These are phyloP conservation scores for Macrocentrus cingulum DNA, from an alignment of 1,140 invertebrate species.

Conservation along the genomic window DNA sequence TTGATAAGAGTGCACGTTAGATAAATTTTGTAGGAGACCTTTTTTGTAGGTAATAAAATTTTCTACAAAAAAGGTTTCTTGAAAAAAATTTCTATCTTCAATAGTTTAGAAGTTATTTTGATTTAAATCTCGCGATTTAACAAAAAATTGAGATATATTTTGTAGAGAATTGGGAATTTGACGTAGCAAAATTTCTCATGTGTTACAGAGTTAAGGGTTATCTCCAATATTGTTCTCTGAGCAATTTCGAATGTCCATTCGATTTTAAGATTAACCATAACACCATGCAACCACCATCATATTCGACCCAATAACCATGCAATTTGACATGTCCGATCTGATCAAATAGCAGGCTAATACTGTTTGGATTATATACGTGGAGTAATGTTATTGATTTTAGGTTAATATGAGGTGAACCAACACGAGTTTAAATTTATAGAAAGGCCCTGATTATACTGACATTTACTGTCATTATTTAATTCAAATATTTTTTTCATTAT, in stretches of 20 bases:
- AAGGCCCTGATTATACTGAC: not conserved
- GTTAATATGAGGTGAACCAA: constrained; percentile 12
- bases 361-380: constrained; percentile 10
- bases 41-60: too few species aligned
- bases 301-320: constrained; percentile 18
- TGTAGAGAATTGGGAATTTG: constrained; percentile 1
- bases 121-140: too few species aligned
- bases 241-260: constrained; percentile 19
- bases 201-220: constrained; percentile 13
- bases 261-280: constrained; percentile 22
- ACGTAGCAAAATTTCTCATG: not conserved
- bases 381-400: constrained; percentile 17
- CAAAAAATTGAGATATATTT: not conserved
- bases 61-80: too few species aligned
- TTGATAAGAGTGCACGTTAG: too few species aligned
- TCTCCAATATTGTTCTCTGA: constrained; percentile 15
- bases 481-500: too few species aligned
- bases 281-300: constrained; percentile 13
- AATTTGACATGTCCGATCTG: constrained; percentile 19
- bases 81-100: too few species aligned
- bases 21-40: too few species aligned
- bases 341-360: constrained; percentile 21
- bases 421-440: not conserved
- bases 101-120: too few species aligned
- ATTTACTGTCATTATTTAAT: not conserved